Percentiles rank a stretch among this genome's conserved stretches.
These are phyloP conservation scores for Propithecus deckenii DNA, from an alignment of 2,797 vertebrate species.

Conservation along the genomic window DNA sequence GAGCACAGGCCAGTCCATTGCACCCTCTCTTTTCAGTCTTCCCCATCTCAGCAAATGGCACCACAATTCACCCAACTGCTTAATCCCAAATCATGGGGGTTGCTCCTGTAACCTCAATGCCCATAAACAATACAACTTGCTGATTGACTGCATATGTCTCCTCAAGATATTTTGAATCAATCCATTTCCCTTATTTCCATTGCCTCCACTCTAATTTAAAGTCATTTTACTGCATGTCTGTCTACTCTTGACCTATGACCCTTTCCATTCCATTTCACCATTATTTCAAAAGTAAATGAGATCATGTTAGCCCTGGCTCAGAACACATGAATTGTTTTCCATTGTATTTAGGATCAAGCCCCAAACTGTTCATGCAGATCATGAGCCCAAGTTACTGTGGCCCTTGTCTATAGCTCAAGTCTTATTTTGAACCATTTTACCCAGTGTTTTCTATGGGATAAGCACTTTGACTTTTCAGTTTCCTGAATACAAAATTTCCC, in stretches of 20 bases:
- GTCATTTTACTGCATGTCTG: neutral
- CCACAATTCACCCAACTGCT: neutral
- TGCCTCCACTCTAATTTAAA: neutral
- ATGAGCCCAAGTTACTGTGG: neutral
- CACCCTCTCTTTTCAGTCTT: neutral
- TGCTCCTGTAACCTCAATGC: neutral
- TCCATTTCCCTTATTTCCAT: neutral
- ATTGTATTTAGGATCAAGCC: neutral
- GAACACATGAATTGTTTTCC: neutral
- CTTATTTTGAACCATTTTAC: neutral
- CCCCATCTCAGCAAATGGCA: neutral
- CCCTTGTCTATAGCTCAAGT: fast-evolving
- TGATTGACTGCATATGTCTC: neutral
- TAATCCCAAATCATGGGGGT: neutral
- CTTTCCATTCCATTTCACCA: neutral
- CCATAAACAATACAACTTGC: neutral
- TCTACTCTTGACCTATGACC: neutral
- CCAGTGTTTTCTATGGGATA: neutral
- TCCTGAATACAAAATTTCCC: neutral
- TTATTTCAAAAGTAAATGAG: slow-evolving; percentile 8
- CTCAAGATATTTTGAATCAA: neutral
- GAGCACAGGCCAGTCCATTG: neutral
- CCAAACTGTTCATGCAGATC: neutral
- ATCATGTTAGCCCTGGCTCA: neutral
- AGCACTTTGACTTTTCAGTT: neutral